Base-by-base conservation (phyloP, 2,888 invertebrate genomes). In the Stenolophus ochropezus region DNA sequence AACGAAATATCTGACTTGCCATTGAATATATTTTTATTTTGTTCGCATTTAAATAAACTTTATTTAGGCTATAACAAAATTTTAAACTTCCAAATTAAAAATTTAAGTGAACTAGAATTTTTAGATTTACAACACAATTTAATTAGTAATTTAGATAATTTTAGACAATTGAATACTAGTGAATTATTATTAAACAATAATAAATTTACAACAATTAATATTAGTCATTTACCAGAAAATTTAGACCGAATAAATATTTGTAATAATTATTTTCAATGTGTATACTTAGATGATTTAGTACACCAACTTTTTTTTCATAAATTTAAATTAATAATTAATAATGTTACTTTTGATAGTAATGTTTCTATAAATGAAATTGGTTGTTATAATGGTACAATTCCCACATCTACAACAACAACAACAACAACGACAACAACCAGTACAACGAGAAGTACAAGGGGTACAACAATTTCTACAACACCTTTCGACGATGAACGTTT, bases 41-140 rank as follows among this genome's bases (percentile, higher is more conserved):
- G 83, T 23, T 11, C 1, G 1, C 65, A 80, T 6, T 78, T 86
- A 76, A 81, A 82, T 16, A 78, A 58, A 16, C 82, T 86, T 58
- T 81, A 84, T 77, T 77, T 86, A 47, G 73, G 83, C 2, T 69
- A 75, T 11, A 86, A 86, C 79, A 58, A 69, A 27, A 82, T 86
- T 20, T 61, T 69, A 56, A 73, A 42, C 4, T 16, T 84, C 6
- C 53, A 83, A 27, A 16, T 69, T 0, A 56, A 81, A 4, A 82
- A 83, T 33, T 81, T 86, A 61, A 77, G 65, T 0, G 16, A 6
- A 2, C 71, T 85, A 11, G 81, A 84, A 73, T 4, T 61, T n/a
- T 81, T 86, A 65, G 84, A 85, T 79, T 82, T 85, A 27, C 82
- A 82, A 18, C 69, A 65, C 8, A 86, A 86, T 73, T 3, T 77